phyloP scores from a whole-genome alignment of 2,113 vertebrate genomes.

The Ammodytes marinus region DNA sequence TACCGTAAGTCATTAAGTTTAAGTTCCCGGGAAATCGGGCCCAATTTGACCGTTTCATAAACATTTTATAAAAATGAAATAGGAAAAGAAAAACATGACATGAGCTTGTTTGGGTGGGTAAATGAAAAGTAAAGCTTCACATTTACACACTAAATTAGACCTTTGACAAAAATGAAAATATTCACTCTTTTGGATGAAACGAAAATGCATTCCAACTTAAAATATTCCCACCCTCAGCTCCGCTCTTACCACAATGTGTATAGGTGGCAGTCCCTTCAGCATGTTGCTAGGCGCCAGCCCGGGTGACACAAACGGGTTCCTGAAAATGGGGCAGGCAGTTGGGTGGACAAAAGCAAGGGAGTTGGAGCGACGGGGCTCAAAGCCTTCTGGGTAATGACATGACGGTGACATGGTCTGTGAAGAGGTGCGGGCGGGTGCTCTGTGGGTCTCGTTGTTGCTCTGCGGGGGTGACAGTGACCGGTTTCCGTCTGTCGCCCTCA shows the following conservation, averaged over 20 bases:
- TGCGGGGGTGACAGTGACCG: not conserved
- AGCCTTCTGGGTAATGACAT: slow-evolving; percentile 85
- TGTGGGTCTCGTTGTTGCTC: not conserved
- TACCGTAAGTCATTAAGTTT: no score
- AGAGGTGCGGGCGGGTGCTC: not conserved
- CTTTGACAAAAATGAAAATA: no score
- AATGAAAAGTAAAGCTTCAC: no score
- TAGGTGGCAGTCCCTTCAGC: slow-evolving; percentile 80
- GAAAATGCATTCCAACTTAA: no score
- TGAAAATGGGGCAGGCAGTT: slow-evolving; percentile 83
- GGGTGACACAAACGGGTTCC: slow-evolving; percentile 89
- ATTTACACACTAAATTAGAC: no score
- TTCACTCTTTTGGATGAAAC: no score
- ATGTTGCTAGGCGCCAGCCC: slow-evolving; percentile 82
- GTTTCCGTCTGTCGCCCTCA: not conserved
- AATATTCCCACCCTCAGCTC: not conserved
- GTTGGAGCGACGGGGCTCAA: slow-evolving; percentile 85
- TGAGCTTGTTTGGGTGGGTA: no score
- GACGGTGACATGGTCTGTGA: fast-evolving
- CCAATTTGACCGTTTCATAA: no score
- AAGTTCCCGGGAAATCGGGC: no score
- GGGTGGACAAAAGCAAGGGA: slow-evolving; percentile 74
- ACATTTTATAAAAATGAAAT: no score
- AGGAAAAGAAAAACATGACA: no score
- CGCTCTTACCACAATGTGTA: slow-evolving; percentile 85